Conservation (phyloP, 1,140 invertebrate species). For the Harpegnathos saltator region DNA sequence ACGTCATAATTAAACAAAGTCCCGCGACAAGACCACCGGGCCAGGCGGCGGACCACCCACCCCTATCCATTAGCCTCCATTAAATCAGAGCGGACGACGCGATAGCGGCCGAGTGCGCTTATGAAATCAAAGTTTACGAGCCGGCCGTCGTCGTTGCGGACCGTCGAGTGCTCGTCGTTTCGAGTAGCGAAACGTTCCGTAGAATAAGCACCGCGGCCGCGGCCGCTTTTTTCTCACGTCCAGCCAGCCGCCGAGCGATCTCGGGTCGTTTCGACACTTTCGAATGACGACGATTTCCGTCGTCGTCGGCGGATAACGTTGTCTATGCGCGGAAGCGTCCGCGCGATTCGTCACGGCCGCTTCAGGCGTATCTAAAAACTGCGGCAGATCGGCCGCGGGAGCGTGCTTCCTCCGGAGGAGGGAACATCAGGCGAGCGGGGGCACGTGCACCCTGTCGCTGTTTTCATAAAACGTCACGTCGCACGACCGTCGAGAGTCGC, state of each 20-base stretch:
- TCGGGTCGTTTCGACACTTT: constrained; percentile 29
- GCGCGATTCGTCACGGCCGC: not conserved
- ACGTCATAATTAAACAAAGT: constrained; percentile 81
- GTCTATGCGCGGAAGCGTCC: not conserved
- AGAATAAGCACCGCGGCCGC: constrained; percentile 30
- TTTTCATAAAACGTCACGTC: constrained; percentile 38
- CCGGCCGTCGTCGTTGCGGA: no score
- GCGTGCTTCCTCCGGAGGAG: not conserved
- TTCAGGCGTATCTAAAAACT: not conserved
- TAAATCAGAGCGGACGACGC: constrained; percentile 75
- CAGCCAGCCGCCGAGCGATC: not conserved
- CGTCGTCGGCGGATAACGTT: not conserved
- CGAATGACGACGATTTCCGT: not conserved
- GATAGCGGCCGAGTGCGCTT: constrained; percentile 61
- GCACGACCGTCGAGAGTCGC: not conserved
- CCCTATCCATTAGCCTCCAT: constrained; percentile 79
- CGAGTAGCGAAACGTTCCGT: constrained; percentile 32
- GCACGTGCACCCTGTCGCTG: not conserved
- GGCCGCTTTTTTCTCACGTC: constrained; percentile 59
- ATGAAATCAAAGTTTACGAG: constrained; percentile 70
- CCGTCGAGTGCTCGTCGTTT: constrained; percentile 38
- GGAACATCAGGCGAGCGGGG: not conserved
- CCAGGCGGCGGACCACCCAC: constrained; percentile 71
- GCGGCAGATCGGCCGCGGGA: not conserved
- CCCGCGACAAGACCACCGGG: constrained; percentile 79